Evolutionary conservation across 2,113 vertebrate genomes (phyloP).

Genomic region (Fregata magnificens): DNA sequence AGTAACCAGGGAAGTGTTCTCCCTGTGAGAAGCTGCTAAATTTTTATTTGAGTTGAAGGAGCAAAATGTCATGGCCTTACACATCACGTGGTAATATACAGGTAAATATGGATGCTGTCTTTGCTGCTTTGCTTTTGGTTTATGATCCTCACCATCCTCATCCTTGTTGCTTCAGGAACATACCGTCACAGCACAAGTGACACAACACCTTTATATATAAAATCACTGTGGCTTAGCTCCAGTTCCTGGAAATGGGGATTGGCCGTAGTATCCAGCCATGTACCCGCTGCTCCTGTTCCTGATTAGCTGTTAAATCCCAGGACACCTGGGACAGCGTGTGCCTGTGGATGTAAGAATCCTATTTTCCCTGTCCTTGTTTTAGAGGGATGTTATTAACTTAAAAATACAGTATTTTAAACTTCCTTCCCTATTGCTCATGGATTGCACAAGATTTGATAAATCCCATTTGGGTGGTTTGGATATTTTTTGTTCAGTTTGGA

Average conservation of each 20-base stretch:
- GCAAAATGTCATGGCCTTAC: constrained; percentile 40
- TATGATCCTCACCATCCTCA: background rate
- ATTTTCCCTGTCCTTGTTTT: background rate
- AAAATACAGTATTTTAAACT: background rate
- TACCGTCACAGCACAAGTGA: background rate
- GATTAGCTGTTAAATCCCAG: background rate
- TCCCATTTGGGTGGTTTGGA: background rate
- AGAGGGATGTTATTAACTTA: background rate
- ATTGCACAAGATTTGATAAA: background rate
- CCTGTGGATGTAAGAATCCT: background rate
- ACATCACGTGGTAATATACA: background rate
- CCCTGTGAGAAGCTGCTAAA: constrained; percentile 34
- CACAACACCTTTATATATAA: background rate
- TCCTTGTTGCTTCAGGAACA: background rate
- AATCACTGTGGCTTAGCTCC: constrained; percentile 7
- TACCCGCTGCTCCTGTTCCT: background rate
- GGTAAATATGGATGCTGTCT: background rate
- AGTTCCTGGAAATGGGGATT: background rate
- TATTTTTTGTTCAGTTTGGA: background rate
- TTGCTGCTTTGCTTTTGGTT: constrained; percentile 17
- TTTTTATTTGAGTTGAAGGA: constrained; percentile 2
- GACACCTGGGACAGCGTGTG: background rate
- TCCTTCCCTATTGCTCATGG: background rate
- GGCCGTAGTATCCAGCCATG: background rate
- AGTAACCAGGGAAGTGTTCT: background rate